Evolutionary conservation across 2,113 vertebrate species (phyloP).

Genomic region (Sula dactylatra): DNA sequence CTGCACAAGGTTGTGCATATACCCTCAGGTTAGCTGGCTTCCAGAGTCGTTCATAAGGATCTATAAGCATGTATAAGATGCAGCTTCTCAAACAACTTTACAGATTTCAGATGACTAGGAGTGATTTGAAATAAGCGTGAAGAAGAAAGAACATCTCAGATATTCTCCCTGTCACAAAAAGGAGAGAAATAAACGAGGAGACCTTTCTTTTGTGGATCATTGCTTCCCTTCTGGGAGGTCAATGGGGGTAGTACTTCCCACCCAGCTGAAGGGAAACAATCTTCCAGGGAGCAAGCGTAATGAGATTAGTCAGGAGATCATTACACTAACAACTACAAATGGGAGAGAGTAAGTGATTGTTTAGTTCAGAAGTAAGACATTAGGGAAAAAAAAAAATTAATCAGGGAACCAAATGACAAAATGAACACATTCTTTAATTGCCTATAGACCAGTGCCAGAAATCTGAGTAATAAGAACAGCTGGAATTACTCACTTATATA

Average conservation of each 20-base stretch:
- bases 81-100: not conserved
- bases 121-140: not conserved
- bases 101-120: not conserved
- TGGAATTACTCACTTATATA: not conserved
- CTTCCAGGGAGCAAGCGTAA: not conserved
- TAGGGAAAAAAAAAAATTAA: not conserved
- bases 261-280: not conserved
- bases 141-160: not conserved
- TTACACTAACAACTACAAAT: slow-evolving; percentile 25
- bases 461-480: not conserved
- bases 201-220: not conserved
- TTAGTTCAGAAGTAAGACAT: not conserved
- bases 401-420: not conserved
- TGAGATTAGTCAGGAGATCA: slow-evolving; percentile 3
- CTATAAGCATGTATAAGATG: not conserved
- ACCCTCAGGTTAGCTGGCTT: not conserved
- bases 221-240: slow-evolving; percentile 7
- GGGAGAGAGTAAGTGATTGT: not conserved
- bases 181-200: not conserved
- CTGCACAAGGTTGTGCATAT: not conserved
- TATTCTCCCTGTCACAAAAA: not conserved
- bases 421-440: not conserved
- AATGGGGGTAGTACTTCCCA: not conserved
- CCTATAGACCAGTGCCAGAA: not conserved
- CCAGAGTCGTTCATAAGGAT: not conserved